Conservation (phyloP, 2,113 vertebrate genomes). For the Neogobius melanostomus region DNA sequence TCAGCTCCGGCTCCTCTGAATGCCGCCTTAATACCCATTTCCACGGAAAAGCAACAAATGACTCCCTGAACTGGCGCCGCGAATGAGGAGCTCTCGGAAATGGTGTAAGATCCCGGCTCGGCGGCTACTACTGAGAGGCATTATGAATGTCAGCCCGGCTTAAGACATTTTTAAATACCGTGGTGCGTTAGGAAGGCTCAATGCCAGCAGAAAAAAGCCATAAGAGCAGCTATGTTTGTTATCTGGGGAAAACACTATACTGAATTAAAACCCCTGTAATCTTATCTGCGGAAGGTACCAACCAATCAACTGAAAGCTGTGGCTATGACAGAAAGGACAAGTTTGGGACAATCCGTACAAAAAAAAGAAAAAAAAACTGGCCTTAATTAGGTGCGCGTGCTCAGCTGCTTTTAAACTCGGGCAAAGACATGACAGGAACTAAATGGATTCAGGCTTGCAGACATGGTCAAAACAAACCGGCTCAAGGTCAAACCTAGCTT, state of each 20-base stretch:
- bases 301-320: conserved; percentile 15
- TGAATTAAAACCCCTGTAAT: conserved; percentile 56
- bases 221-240: conserved; percentile 6
- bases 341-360: conserved; percentile 28
- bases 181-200: conserved; percentile 10
- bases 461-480: not conserved
- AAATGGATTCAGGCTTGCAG: not conserved
- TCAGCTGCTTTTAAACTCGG: not conserved
- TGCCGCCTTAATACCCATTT: conserved; percentile 30
- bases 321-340: conserved; percentile 12
- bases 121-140: conserved; percentile 16
- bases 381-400: not conserved
- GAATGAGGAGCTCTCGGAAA: conserved; percentile 29
- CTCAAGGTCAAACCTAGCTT: not conserved
- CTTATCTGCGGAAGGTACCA: conserved; percentile 11
- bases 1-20: conserved; percentile 22
- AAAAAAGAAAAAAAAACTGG: not conserved
- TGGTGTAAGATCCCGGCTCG: conserved; percentile 26
- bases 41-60: conserved; percentile 29
- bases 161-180: conserved; percentile 25
- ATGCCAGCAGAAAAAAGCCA: conserved; percentile 10
- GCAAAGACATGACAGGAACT: not conserved
- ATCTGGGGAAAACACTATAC: conserved; percentile 44
- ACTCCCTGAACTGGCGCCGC: conserved; percentile 42
- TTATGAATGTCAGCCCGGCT: conserved; percentile 35